Conservation (phyloP, 1,140 invertebrate species). For the Atopsyche davidsoni region DNA sequence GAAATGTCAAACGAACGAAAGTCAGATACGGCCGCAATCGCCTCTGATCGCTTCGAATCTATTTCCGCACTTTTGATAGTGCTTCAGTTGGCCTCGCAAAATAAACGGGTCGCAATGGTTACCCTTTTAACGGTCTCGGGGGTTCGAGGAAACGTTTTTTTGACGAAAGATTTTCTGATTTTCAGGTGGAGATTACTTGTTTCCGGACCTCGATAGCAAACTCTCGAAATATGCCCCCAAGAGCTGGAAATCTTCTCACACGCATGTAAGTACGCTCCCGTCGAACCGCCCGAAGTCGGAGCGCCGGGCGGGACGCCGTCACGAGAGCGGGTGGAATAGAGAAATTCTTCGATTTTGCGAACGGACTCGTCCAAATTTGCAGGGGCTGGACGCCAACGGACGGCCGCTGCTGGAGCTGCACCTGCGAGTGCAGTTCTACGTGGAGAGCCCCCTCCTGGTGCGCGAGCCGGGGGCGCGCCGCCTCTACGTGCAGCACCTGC, state of each 20-base stretch:
- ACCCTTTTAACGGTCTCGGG: no score
- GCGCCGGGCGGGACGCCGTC: no score
- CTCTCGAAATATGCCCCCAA: conserved; percentile 93
- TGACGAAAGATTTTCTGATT: conserved; percentile 38
- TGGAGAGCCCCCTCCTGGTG: conserved; percentile 79
- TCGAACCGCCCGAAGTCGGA: not conserved
- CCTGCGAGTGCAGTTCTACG: conserved; percentile 91
- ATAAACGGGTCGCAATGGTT: no score
- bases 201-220: conserved; percentile 89
- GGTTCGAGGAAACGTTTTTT: no score
- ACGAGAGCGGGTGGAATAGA: no score
- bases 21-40: no score
- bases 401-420: conserved; percentile 84
- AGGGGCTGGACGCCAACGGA: conserved; percentile 86
- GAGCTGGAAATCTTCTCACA: conserved; percentile 88
- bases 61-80: no score
- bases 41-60: no score
- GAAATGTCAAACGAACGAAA: no score
- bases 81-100: no score
- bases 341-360: no score
- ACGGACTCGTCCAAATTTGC: conserved; percentile 32
- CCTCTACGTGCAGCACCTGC: conserved; percentile 90
- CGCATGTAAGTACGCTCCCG: conserved; percentile 65
- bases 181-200: conserved; percentile 91
- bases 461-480: conserved; percentile 85